phyloP scores from a whole-genome alignment of 2,113 vertebrate species.

The Oreochromis tanganicae region DNA sequence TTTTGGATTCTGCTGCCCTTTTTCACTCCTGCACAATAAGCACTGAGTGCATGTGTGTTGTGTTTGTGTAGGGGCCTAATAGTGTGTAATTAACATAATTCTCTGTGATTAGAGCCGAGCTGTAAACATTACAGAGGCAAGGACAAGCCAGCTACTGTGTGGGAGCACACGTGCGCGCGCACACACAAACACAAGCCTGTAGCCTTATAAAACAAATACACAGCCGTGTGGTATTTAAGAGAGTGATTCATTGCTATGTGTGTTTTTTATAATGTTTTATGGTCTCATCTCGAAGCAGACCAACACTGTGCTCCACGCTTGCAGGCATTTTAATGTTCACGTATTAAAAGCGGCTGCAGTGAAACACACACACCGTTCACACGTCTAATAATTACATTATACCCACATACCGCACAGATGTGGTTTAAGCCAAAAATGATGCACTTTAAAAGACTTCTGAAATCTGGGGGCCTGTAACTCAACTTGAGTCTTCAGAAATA shows the following conservation, averaged over 20 bases:
- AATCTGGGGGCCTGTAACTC: background rate
- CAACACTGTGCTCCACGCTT: background rate
- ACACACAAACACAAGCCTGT: background rate
- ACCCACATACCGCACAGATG: background rate
- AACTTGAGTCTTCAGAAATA: background rate
- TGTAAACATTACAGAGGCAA: slow-evolving; percentile 24
- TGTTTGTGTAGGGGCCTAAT: background rate
- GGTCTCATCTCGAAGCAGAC: background rate
- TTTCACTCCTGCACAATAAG: background rate
- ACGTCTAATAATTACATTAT: background rate
- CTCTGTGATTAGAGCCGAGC: slow-evolving; percentile 22
- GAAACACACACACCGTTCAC: background rate
- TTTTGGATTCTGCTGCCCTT: background rate
- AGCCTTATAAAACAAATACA: slow-evolving; percentile 15
- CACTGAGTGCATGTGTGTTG: background rate
- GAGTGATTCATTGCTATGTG: background rate
- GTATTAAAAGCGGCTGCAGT: slow-evolving; percentile 4
- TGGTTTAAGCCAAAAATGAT: background rate
- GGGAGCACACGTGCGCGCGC: background rate
- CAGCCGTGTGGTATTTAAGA: slow-evolving; percentile 5
- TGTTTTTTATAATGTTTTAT: slow-evolving; percentile 9
- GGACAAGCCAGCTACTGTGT: slow-evolving; percentile 38
- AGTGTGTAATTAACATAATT: slow-evolving; percentile 36
- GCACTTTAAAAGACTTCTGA: background rate
- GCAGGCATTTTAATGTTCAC: slow-evolving; percentile 10